A percentile compares a stretch with the other conserved stretches of the same genome.
phyloP scores from a whole-genome alignment of 1,140 invertebrate genomes.

The Pseudomyrmex dendroicus region DNA sequence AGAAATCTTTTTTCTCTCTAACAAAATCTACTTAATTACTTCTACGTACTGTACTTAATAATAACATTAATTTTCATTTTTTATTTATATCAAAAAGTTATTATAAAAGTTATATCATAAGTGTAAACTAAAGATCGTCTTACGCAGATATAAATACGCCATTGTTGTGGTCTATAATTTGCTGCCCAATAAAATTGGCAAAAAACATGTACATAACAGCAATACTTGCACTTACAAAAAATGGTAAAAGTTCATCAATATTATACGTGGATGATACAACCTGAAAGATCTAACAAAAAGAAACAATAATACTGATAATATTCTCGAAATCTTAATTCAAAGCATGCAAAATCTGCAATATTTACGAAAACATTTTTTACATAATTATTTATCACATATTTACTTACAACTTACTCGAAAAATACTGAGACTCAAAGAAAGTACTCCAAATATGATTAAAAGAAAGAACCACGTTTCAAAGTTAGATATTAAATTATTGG shows the following conservation, averaged over 20 bases:
- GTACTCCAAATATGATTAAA: constrained; percentile 3
- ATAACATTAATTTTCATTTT: neutral
- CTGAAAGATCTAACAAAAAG: constrained; percentile 8
- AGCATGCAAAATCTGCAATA: neutral
- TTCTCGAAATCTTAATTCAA: neutral
- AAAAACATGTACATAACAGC: neutral
- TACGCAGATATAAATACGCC: neutral
- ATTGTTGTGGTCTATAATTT: neutral
- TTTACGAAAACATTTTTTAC: too few relatives aligned
- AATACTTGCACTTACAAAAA: neutral
- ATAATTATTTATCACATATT: too few relatives aligned
- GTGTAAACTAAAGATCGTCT: neutral
- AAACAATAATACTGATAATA: neutral
- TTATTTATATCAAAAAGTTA: neutral
- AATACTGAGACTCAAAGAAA: neutral
- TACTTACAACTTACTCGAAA: constrained; percentile 10
- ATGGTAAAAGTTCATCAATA: neutral
- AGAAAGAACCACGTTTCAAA: neutral
- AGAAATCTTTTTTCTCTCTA: too few relatives aligned
- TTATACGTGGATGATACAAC: neutral
- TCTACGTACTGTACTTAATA: neutral
- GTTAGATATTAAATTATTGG: neutral
- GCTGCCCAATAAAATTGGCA: neutral
- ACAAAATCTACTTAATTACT: too few relatives aligned
- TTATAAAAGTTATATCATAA: neutral